These are phyloP conservation scores for Periophthalmodon schlosseri DNA, from an alignment of 2,113 vertebrate species.

Conservation along the genomic window DNA sequence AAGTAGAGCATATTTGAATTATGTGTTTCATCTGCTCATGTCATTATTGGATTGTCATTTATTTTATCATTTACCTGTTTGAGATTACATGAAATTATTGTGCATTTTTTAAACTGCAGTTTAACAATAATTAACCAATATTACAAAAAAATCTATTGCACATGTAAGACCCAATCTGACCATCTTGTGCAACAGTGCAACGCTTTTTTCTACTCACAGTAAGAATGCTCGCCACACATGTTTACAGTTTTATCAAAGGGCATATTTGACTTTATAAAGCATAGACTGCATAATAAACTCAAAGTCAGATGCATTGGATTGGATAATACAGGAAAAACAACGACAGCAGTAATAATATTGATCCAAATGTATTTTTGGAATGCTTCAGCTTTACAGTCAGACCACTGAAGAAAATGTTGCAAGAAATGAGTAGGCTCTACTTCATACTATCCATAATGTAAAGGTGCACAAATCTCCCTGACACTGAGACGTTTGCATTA, in stretches of 20 bases:
- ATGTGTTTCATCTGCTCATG: background rate
- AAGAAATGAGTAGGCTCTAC: background rate
- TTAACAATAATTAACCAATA: too few species aligned
- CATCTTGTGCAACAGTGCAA: too few species aligned
- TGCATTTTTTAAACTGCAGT: background rate
- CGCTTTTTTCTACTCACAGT: too few species aligned
- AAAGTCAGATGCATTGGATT: background rate
- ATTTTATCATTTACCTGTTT: too few species aligned
- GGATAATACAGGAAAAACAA: background rate
- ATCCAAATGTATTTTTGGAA: background rate
- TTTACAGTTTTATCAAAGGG: too few species aligned
- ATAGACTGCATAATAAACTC: background rate
- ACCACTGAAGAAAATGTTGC: background rate
- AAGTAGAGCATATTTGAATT: background rate
- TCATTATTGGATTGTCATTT: too few species aligned
- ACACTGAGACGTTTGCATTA: too few species aligned
- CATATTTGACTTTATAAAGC: background rate
- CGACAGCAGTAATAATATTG: background rate
- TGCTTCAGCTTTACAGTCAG: background rate
- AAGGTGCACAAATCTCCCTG: too few species aligned
- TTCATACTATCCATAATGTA: background rate
- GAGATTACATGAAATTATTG: too few species aligned
- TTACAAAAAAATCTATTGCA: too few species aligned
- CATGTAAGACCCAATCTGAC: too few species aligned
- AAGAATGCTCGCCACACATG: background rate